Base-by-base conservation (phyloP, 2,797 vertebrate species). In the Microctenopoma lineatum region DNA sequence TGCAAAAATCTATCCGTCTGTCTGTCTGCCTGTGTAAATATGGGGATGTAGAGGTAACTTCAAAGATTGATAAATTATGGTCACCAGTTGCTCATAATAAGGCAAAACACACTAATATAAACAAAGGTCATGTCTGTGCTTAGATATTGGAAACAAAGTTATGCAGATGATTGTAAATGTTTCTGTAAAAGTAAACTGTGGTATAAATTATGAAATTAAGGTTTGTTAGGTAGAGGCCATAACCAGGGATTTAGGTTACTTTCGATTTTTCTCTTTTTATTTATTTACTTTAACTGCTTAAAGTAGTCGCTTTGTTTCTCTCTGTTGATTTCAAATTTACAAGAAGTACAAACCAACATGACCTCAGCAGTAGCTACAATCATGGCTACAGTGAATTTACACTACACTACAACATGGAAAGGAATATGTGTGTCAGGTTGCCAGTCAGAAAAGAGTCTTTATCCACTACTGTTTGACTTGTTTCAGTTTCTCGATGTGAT, bases 401-500 rank as follows among this genome's bases (percentile, higher is more conserved):
- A 26, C 70, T 64, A 59, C 50, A 47, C 47, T 51, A 14, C 27
- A 41, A 78, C 70, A 76, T 56, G 85, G 59, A 59, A 48, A 66
- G 44, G 56, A 29, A 59, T 18, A 47, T 66, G 48, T 53, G 51
- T 74, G 68, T 68, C 56, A 61, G 55, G 36, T 53, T 67, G 66
- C 41, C 79, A 55, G 67, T 65, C 67, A 66, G 34, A 50, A 59
- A 47, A 42, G 9, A 42, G 52, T 29, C 29, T 34, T 45, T 45
- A 1, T 66, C 45, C 46, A 76, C 76, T 93, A 95, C 55, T 95
- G 95, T 92, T 97, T 98, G 58, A 91, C 93, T 91, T 96, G 95
- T 84, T 96, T 98, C 79, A 98, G 95, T 90, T 92, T 96, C 86
- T 98, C 96, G 39, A 98, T 97, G 85, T 98, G 95, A 84, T 97